Base-by-base conservation (phyloP, 2,113 vertebrate genomes). In the Pampusana beccarii region DNA sequence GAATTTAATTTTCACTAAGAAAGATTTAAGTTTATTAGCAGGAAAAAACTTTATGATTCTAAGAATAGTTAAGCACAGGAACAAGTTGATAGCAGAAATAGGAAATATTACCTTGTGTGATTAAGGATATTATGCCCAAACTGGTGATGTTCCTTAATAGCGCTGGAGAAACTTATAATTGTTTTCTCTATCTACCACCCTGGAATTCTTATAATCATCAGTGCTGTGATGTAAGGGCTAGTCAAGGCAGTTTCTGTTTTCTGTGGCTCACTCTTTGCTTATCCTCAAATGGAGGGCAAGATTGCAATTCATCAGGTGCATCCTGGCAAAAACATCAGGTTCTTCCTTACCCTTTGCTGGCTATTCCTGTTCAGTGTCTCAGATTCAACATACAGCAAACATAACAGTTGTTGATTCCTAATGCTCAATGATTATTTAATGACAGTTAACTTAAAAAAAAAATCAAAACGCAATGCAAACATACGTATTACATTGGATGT, bases 401-500 rank as follows among this genome's bases (percentile, higher is more conserved):
- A 12, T 73, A 12, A 46, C 11, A 50, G 26, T 17, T 57, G 5
- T 54, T 80, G 67, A 53, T 81, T 48, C 10, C n/a, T 69, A 24
- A 15, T 56, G 50, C 4, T 86, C 16, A 56, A 1, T 29, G 36
- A 24, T 24, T 75, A 4, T 21, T 77, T 73, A 61, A 51, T 70
- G 46, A 57, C 29, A 74, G 11, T 15, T 23, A 48, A 29, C 13
- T 50, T 44, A 46, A 46, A 44, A 25, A 69, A 67, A 51, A 53
- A 38, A 31, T 14, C 29, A 34, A 83, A 74, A 4, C 1, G 6
- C 28, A 36, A 13, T 40, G 10, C 46, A 80, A 48, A 51, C 29
- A 4, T 23, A 4, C 0, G 1, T 50, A 25, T n/a, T 21, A 5
- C 3, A 51, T 15, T 58, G 17, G 31, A 26, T 29, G 9, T 31